phyloP scores from a whole-genome alignment of 2,888 invertebrate genomes.

The Rutpela maculata region DNA sequence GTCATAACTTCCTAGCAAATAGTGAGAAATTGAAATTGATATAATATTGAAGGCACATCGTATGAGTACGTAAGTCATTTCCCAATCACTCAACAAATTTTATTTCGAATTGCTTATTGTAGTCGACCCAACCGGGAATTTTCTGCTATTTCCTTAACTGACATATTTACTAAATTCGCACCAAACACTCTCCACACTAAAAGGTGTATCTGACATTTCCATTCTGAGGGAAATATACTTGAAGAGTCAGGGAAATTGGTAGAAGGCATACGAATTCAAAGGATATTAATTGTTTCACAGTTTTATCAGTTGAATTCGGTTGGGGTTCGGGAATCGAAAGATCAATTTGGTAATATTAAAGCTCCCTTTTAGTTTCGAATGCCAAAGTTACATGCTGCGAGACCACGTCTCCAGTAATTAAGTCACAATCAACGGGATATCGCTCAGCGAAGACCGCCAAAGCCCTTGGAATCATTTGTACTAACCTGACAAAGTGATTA shows the following conservation, averaged over 20 bases:
- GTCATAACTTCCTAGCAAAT: too few relatives aligned
- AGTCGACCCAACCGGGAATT: neutral
- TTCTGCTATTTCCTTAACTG: neutral
- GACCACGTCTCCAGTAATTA: conserved; percentile 33
- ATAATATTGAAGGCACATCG: too few relatives aligned
- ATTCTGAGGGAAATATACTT: conserved; percentile 37
- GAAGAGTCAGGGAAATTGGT: conserved; percentile 44
- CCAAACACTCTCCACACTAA: neutral
- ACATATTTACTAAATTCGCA: neutral
- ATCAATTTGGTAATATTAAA: conserved; percentile 61
- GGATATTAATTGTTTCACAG: conserved; percentile 64
- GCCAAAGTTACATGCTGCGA: conserved; percentile 33
- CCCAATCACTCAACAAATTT: neutral
- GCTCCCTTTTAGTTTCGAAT: conserved; percentile 43
- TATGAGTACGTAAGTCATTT: neutral
- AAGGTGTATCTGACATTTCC: conserved; percentile 52
- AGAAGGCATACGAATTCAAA: conserved; percentile 53
- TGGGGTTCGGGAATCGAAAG: conserved; percentile 58
- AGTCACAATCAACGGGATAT: conserved; percentile 33
- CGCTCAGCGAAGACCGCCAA: conserved; percentile 14
- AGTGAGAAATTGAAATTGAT: too few relatives aligned
- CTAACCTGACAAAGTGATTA: conserved; percentile 10
- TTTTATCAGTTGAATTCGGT: conserved; percentile 58
- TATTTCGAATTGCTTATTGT: neutral
- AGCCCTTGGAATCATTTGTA: conserved; percentile 25